Percentiles rank a stretch among this genome's conserved stretches.
These are phyloP conservation scores for Standfussiana lucernea DNA, from an alignment of 2,888 invertebrate genomes.

Conservation along the genomic window DNA sequence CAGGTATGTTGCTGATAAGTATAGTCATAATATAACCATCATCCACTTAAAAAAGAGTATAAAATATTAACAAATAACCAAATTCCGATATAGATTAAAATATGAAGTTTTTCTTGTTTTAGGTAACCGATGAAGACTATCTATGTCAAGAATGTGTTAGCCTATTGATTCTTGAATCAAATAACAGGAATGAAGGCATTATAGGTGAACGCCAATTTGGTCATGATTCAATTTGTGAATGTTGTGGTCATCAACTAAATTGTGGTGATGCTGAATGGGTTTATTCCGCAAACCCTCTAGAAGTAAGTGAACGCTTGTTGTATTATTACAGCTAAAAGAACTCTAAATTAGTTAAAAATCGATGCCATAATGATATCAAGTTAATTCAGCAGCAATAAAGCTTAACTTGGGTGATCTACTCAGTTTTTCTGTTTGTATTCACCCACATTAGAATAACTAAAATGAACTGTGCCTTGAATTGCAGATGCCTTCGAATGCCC, in stretches of 20 bases:
- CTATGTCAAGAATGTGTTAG: constrained; percentile 2
- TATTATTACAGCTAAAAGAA: not conserved
- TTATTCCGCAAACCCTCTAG: too few relatives aligned
- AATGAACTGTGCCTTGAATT: constrained; percentile 4
- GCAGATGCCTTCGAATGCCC: not conserved
- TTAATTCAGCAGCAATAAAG: too few relatives aligned
- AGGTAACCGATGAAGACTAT: constrained; percentile 7
- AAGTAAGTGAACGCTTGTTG: too few relatives aligned
- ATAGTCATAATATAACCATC: constrained; percentile 1
- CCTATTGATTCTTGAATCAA: not conserved
- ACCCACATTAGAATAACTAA: not conserved
- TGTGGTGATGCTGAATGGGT: too few relatives aligned
- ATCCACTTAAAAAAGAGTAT: not conserved
- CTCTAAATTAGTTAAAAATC: not conserved
- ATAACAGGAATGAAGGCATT: too few relatives aligned
- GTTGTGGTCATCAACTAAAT: too few relatives aligned
- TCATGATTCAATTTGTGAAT: too few relatives aligned
- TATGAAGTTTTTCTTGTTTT: not conserved
- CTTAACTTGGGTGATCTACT: not conserved
- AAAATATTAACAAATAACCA: not conserved
- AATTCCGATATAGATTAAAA: not conserved
- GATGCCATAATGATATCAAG: not conserved
- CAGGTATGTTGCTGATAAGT: not conserved
- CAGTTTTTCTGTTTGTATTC: not conserved
- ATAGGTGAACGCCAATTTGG: too few relatives aligned